Percentiles rank a stretch among this genome's conserved stretches.
phyloP scores from a whole-genome alignment of 2,113 vertebrate genomes.

The Plecotus auritus region DNA sequence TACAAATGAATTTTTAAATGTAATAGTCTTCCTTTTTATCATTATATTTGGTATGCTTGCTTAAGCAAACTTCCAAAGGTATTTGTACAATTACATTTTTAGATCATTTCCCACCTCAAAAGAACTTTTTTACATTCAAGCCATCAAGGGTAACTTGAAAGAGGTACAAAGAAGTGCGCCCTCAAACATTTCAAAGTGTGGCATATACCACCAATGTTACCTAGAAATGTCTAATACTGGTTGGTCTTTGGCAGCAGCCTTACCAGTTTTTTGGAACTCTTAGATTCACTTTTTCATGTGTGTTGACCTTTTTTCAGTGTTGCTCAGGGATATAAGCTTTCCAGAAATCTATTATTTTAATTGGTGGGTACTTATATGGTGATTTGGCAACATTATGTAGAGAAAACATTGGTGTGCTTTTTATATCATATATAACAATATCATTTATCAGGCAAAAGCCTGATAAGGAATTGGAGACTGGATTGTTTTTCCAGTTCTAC shows the following conservation, averaged over 20 bases:
- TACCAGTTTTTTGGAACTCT: background rate
- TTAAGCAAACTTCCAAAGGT: background rate
- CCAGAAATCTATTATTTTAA: constrained; percentile 46
- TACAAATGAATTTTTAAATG: background rate
- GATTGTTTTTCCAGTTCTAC: constrained; percentile 28
- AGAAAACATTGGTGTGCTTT: constrained; percentile 1
- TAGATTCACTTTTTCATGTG: background rate
- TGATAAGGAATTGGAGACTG: constrained; percentile 38
- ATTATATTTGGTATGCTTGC: background rate
- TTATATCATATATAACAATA: background rate
- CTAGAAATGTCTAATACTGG: background rate
- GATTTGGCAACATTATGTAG: constrained; percentile 1
- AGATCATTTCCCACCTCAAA: background rate
- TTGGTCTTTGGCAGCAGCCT: background rate
- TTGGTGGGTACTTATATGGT: background rate
- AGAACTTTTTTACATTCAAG: background rate
- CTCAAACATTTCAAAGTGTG: background rate
- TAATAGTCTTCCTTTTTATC: background rate
- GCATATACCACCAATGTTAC: background rate
- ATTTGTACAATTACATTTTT: background rate
- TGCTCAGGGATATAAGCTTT: background rate
- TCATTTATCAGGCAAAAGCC: constrained; percentile 24
- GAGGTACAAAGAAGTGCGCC: background rate
- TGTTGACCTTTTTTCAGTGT: background rate
- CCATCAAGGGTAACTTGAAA: background rate